A percentile compares a stretch with the other conserved stretches of the same genome.
Conservation (phyloP, 2,113 vertebrate species). For the Dermatemys mawii region DNA sequence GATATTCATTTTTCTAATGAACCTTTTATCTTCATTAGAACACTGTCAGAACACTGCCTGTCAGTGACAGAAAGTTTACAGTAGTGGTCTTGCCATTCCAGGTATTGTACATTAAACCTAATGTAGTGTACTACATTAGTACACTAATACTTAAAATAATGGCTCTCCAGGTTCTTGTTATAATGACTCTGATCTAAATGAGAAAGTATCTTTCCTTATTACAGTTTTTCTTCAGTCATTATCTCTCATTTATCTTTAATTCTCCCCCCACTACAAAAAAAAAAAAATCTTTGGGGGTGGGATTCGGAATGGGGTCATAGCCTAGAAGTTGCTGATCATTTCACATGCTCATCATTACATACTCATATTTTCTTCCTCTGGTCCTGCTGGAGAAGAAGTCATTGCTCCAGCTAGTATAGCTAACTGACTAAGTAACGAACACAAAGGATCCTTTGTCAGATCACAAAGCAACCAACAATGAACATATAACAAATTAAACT, state of each 20-base stretch:
- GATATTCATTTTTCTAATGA: not conserved
- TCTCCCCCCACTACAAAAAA: not conserved
- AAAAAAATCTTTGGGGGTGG: accelerated
- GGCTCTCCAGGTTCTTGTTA: not conserved
- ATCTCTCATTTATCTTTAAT: not conserved
- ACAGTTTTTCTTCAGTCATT: slow-evolving; percentile 12
- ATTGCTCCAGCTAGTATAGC: not conserved
- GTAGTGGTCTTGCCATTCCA: not conserved
- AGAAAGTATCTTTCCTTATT: not conserved
- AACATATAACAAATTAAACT: not conserved
- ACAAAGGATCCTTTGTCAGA: not conserved
- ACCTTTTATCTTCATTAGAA: not conserved
- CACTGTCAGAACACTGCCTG: slow-evolving; percentile 1
- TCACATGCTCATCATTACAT: not conserved
- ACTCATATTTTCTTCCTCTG: not conserved
- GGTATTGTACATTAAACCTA: slow-evolving; percentile 48
- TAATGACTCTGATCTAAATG: slow-evolving; percentile 16
- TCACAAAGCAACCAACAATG: not conserved
- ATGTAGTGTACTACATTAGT: slow-evolving; percentile 24
- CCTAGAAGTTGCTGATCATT: not conserved
- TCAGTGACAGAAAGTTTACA: slow-evolving; percentile 35
- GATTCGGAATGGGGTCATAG: not conserved
- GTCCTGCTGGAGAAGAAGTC: not conserved
- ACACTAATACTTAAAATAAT: slow-evolving; percentile 39
- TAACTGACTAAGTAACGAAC: not conserved